Evolutionary conservation across 2,888 invertebrate species (phyloP), one percentile per base, ranked within the genome.

Genomic region (Candidula unifasciata): DNA sequence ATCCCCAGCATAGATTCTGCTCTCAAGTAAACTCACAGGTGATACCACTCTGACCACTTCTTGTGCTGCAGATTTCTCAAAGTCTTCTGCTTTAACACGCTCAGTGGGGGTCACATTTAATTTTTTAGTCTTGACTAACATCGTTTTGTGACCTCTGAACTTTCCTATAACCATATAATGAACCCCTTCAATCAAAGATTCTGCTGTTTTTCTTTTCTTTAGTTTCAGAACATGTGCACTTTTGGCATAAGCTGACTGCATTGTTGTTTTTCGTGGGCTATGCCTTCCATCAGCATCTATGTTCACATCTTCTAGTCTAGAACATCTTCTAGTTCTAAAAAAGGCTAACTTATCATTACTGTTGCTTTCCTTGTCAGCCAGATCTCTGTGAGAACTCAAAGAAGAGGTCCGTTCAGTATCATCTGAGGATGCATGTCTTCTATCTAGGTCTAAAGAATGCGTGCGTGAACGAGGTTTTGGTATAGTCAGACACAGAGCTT

Each of bases 121-220:
- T 44, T 88, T 90, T 54, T 89, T 84, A 24, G 91, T 78, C 27
- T 88, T 88, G 27, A 92, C 91, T 78, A 88, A 83, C 91, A 92
- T 90, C 69, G 89, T 85, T 79, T 88, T 89, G 80, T 88, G 86
- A 30, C 91, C 91, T 88, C 90, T 91, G 81, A 92, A 91, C 83
- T 88, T 91, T 27, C 89, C 90, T 13, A 88, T 88, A 10, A 91
- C 89, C 83, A 91, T 89, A 81, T 90, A 91, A 86, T 91, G 90
- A 18, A 89, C 77, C 13, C 88, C 88, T 83, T 86, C 87, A 21
- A 79, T 68, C 21, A 78, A 52, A 82, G 37, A 44, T 35, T 24
- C 73, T 35, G 64, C 66, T 68, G 33, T 79, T 37, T 73, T 83
- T 60, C 54, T 79, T 21, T 54, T 69, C 71, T 77, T 76, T 57